These are phyloP conservation scores for Manduca sexta DNA, from an alignment of 1,140 invertebrate species.

Conservation along the genomic window DNA sequence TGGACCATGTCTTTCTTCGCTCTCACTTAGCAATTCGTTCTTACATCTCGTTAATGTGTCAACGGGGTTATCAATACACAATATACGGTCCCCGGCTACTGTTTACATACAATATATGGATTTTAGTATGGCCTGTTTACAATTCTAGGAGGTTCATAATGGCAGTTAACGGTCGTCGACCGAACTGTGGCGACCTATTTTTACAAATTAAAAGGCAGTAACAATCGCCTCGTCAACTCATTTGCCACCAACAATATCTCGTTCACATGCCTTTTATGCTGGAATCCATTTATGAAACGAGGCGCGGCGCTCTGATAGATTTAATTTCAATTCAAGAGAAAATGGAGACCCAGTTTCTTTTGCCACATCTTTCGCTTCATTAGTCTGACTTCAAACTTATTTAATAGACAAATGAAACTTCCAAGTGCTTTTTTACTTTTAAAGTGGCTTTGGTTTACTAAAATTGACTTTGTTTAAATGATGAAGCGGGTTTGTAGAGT, in stretches of 20 bases:
- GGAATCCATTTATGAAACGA: conserved; percentile 16
- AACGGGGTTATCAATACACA: conserved; percentile 52
- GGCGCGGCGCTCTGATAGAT: conserved; percentile 4
- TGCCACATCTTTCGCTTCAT: conserved; percentile 1
- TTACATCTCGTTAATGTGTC: conserved; percentile 61
- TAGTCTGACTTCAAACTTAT: not conserved
- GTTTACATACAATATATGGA: conserved; percentile 21
- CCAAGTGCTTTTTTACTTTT: too few relatives aligned
- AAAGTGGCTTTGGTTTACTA: too few relatives aligned
- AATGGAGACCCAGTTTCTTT: conserved; percentile 9
- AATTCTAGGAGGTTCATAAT: conserved; percentile 10
- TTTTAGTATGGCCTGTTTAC: conserved; percentile 1
- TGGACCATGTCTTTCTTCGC: conserved; percentile 56
- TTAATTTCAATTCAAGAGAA: conserved; percentile 19
- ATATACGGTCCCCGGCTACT: conserved; percentile 28
- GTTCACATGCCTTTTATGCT: conserved; percentile 31
- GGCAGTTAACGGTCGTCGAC: conserved; percentile 32
- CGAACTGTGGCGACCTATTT: conserved; percentile 42
- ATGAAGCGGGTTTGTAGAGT: too few relatives aligned
- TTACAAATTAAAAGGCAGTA: conserved; percentile 41
- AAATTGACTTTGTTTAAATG: not conserved
- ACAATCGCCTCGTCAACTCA: conserved; percentile 38
- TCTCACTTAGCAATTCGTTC: conserved; percentile 42
- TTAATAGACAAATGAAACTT: not conserved
- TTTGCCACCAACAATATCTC: conserved; percentile 39